Evolutionary conservation across 2,888 invertebrate species (phyloP).

Genomic region (Coenonympha arcania): DNA sequence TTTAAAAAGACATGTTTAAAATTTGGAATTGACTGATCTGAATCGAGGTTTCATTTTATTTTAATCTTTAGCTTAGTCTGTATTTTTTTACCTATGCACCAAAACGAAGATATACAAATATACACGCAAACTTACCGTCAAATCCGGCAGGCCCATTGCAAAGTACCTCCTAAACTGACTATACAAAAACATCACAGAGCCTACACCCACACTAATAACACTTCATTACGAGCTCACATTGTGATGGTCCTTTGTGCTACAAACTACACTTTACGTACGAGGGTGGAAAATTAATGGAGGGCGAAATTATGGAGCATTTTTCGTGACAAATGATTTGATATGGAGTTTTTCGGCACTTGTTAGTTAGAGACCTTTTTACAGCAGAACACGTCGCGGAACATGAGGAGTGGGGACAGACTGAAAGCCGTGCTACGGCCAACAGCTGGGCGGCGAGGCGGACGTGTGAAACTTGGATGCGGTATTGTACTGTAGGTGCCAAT

Average conservation of each 20-base stretch:
- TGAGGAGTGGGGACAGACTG: conserved; percentile 61
- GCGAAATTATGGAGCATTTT: not conserved
- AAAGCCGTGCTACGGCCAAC: conserved; percentile 29
- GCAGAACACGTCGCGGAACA: conserved; percentile 68
- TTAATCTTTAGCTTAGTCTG: too few relatives aligned
- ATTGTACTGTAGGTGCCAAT: conserved; percentile 2
- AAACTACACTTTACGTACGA: conserved; percentile 4
- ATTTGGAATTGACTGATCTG: too few relatives aligned
- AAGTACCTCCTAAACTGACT: conserved; percentile 52
- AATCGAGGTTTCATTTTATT: too few relatives aligned
- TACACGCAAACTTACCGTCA: conserved; percentile 53
- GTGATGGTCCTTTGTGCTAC: conserved; percentile 12
- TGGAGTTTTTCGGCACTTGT: not conserved
- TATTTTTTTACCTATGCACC: not conserved
- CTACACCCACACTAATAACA: conserved; percentile 30
- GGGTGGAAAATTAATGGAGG: conserved; percentile 7
- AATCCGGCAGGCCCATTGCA: conserved; percentile 65
- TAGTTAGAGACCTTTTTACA: conserved; percentile 57
- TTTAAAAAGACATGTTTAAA: too few relatives aligned
- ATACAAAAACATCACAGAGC: conserved; percentile 65
- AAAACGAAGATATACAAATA: not conserved
- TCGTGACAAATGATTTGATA: conserved; percentile 7
- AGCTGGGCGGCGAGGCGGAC: conserved; percentile 18
- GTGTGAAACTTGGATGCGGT: conserved; percentile 37
- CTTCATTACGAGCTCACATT: conserved; percentile 22